A percentile compares a stretch with the other conserved stretches of the same genome.
Conservation (phyloP, 2,113 vertebrate species). For the Uria aalge region DNA sequence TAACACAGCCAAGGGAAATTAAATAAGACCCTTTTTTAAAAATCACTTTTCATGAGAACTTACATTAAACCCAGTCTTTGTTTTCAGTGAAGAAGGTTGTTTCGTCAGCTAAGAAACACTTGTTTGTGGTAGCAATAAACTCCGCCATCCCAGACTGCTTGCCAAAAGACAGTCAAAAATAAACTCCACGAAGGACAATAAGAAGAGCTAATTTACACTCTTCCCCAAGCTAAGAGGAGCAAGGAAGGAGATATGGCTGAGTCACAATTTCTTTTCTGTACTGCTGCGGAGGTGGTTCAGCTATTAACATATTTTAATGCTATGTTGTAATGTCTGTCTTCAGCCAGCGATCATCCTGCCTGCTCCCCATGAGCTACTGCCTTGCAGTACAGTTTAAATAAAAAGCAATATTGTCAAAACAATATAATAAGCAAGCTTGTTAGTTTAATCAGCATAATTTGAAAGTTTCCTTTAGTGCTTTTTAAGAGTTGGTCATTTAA, state of each 20-base stretch:
- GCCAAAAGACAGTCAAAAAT: not conserved
- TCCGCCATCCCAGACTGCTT: not conserved
- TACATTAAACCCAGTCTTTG: not conserved
- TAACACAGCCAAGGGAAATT: not conserved
- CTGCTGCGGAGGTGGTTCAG: not conserved
- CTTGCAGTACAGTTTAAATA: not conserved
- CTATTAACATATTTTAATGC: not conserved
- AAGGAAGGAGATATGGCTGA: not conserved
- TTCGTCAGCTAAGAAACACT: not conserved
- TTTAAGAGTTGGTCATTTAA: not conserved
- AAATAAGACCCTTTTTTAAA: not conserved
- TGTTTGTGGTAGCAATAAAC: constrained; percentile 6
- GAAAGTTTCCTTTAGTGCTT: not conserved
- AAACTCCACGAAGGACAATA: not conserved
- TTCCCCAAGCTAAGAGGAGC: not conserved
- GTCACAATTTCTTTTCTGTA: not conserved
- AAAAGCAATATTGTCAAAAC: not conserved
- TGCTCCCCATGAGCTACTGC: not conserved
- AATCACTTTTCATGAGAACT: not conserved
- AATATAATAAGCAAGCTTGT: not conserved
- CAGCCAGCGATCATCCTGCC: not conserved
- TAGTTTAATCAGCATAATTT: not conserved
- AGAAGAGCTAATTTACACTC: not conserved
- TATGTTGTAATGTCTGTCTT: not conserved
- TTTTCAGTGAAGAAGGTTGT: not conserved